A percentile compares a stretch with the other conserved stretches of the same genome.
Evolutionary conservation across 35 echinoderm and acorn worm species (phyloP).

Genomic region (Strongylocentrotus purpuratus): DNA sequence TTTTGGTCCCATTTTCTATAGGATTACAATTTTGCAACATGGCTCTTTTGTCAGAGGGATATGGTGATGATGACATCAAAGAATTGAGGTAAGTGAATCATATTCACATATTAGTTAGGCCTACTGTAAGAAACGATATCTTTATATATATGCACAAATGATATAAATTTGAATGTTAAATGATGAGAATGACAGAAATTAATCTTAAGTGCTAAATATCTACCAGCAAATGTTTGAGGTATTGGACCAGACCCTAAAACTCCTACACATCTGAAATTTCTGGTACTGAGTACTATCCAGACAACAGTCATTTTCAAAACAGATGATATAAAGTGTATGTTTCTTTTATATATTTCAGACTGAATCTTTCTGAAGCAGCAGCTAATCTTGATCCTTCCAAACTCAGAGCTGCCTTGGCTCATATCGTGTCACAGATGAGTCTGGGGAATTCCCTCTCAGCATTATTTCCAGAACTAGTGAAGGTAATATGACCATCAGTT

Average conservation of each 20-base stretch:
- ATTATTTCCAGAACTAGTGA: constrained; percentile 44
- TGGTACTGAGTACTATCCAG: background rate
- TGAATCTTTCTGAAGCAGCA: constrained; percentile 32
- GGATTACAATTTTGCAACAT: background rate
- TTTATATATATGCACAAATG: too few species aligned
- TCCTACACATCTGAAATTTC: background rate
- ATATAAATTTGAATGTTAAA: too few species aligned
- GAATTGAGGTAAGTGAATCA: constrained; percentile 30
- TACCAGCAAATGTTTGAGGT: too few species aligned
- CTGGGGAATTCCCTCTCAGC: constrained; percentile 23
- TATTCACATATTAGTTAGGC: background rate
- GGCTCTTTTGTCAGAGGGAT: constrained; percentile 37
- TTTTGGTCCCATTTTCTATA: background rate
- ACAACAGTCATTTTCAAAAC: background rate
- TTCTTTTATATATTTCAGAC: background rate
- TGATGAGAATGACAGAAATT: too few species aligned
- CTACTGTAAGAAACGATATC: too few species aligned
- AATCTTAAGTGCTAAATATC: too few species aligned
- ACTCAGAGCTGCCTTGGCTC: constrained; percentile 14
- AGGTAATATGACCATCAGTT: background rate
- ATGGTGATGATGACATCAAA: constrained; percentile 42
- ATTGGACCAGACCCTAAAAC: background rate
- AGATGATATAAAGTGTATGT: background rate
- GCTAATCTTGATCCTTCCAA: constrained; percentile 18
- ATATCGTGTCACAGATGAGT: constrained; percentile 29